Conservation (phyloP, 2,113 vertebrate species). For the Bufo bufo region DNA sequence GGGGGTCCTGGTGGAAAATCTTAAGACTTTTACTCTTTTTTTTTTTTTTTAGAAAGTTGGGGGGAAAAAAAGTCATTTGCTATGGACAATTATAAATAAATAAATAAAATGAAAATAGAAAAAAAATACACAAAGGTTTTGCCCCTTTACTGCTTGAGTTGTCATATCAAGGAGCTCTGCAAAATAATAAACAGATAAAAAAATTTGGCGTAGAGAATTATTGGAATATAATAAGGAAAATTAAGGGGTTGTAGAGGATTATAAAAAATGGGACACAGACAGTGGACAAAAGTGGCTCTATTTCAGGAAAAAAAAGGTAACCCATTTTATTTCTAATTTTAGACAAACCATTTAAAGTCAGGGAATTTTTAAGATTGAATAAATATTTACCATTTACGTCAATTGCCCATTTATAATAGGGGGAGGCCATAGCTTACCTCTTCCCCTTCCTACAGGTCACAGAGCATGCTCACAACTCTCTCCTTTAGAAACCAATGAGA, state of each 20-base stretch:
- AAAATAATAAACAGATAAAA: constrained; percentile 12
- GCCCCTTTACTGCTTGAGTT: background rate
- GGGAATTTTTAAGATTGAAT: too few species aligned
- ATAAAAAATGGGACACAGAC: background rate
- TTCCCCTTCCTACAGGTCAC: too few species aligned
- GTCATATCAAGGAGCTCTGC: background rate
- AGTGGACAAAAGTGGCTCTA: too few species aligned
- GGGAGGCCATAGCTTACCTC: too few species aligned
- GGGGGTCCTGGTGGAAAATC: constrained; percentile 22
- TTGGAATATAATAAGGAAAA: background rate
- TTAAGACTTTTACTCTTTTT: constrained; percentile 3
- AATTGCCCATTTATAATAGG: too few species aligned
- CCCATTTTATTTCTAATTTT: too few species aligned
- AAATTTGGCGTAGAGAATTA: background rate
- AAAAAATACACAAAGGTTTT: constrained; percentile 7
- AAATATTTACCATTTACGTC: too few species aligned
- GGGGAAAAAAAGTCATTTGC: constrained; percentile 21
- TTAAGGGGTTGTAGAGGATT: background rate
- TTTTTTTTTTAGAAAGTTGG: background rate
- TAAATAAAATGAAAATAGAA: background rate
- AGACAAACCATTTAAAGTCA: too few species aligned
- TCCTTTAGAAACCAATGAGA: too few species aligned
- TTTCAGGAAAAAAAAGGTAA: too few species aligned
- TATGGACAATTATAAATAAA: background rate
- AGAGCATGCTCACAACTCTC: too few species aligned